Evolutionary conservation across 2,888 invertebrate species (phyloP), one percentile per base, ranked within the genome.

Genomic region (Muscina levida): DNA sequence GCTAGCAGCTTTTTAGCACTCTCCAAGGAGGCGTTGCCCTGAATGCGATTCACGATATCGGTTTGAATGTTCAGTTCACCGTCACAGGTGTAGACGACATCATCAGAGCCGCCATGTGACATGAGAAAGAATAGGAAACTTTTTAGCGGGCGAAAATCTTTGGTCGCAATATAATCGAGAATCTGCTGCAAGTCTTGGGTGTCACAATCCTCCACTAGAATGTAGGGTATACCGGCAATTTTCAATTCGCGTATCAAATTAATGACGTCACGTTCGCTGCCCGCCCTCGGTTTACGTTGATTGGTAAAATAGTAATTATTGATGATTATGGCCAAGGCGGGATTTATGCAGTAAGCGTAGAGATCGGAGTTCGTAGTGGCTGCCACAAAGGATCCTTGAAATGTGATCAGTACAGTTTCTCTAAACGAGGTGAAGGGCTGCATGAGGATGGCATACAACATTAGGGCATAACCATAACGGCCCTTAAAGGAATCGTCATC

Each of bases 121-220:
- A 67, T 67, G 3, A 67, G 2, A 17, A 48, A 48, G 48, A 67
- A 13, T 5, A 48, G 15, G 8, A 67, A 13, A 51, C 37, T 67
- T 17, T 67, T 67, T 5, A 67, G 17, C 1, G 67, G 67, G 6
- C 15, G 11, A 15, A 67, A 67, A 51, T 67, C 67, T 67, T 67
- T 67, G 0, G n/a, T 17, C 11, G 8, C 17, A 8, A 67, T 17
- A 39, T 67, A 67, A n/a, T 51, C 5, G 0, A 67, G 1, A 13
- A 67, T 31, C n/a, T 26, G 0, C n/a, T 46, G 11, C 0, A 67
- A 15, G 13, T 67, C 37, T 2, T 48, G 46, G 2, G 15, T 31
- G n/a, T 11, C 13, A n/a, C 51, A 31, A 31, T 67, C 51, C 13
- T 67, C 51, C 1, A 37, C 37, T 0, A 53, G 51, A 1, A 67